Evolutionary conservation across 1,140 invertebrate genomes (phyloP), one percentile per base, ranked within the genome.

Genomic region (Aphaenogaster floridana): DNA sequence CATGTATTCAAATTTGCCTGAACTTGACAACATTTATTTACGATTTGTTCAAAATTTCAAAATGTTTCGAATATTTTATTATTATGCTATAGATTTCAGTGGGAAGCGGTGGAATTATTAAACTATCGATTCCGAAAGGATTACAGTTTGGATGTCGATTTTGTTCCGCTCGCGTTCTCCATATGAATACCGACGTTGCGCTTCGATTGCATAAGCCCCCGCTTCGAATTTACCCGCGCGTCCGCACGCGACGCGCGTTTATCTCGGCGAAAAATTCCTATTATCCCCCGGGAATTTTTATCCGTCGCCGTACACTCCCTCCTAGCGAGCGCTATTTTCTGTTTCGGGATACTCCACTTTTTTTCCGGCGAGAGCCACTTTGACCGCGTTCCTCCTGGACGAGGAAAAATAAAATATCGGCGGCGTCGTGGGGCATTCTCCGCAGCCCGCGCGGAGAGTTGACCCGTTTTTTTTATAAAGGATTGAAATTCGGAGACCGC

Each of bases 401-500:
- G 52, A 83, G 68, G 66, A 72, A 86, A 86, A 90, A 90, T 88
- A 90, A 88, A 80, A 91, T 90, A 91, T 90, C 87, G 87, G 34
- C 59, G 52, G 34, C 66, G n/a, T 21, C 57, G 63, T 36, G 52
- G 72, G 45, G 45, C 36, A 90, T 90, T 90, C 80, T 84, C 50
- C 63, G n/a, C 52, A 64, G 17, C 45, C 8, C 42, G 64, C 52
- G 52, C 11, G 9, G 50, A 39, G 52, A 42, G 59, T 48, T 83
- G 71, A 87, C 84, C 90, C 39, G 84, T 91, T 68, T 68, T 90
- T 88, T 91, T 91, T 87, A 87, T 91, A 87, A 91, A 89, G 89
- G 72, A 92, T 93, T 92, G 92, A 93, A 92, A 93, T 93, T 93
- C 92, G 87, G 76, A 91, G 90, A 90, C 86, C 76, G 89, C 90